A percentile compares a stretch with the other conserved stretches of the same genome.
These are phyloP conservation scores for Cygnus olor DNA, from an alignment of 2,797 vertebrate species.

Conservation along the genomic window DNA sequence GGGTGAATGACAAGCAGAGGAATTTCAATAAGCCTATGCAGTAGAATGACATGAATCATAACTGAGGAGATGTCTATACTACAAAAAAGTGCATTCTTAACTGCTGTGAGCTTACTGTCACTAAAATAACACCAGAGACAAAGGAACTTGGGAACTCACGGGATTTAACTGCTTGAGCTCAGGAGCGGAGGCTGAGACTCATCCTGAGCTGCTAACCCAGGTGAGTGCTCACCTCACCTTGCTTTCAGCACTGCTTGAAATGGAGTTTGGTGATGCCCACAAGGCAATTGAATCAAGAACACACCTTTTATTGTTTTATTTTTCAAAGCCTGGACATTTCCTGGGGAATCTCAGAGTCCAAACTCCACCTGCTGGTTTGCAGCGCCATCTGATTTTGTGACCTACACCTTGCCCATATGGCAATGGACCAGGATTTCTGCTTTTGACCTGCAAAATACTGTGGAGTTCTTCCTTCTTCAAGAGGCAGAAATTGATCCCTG, in stretches of 20 bases:
- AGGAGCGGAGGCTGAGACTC: neutral
- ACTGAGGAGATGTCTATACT: conserved; percentile 14
- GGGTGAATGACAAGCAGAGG: conserved; percentile 51
- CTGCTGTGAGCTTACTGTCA: neutral
- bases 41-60: conserved; percentile 66
- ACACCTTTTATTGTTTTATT: neutral
- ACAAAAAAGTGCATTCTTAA: conserved; percentile 35
- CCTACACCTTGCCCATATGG: neutral
- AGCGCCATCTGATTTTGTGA: neutral
- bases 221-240: neutral
- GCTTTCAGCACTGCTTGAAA: neutral
- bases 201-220: neutral
- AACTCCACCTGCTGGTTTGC: neutral
- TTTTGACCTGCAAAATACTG: neutral
- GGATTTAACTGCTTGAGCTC: conserved; percentile 21
- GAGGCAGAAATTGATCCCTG: neutral
- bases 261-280: neutral
- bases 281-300: neutral
- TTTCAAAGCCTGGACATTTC: conserved; percentile 5
- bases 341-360: neutral
- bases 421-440: neutral
- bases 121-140: conserved; percentile 29
- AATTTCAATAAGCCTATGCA: conserved; percentile 61
- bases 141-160: neutral
- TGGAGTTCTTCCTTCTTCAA: neutral